These are phyloP conservation scores for Uropetala carovei DNA, from an alignment of 2,888 invertebrate genomes.

Conservation along the genomic window DNA sequence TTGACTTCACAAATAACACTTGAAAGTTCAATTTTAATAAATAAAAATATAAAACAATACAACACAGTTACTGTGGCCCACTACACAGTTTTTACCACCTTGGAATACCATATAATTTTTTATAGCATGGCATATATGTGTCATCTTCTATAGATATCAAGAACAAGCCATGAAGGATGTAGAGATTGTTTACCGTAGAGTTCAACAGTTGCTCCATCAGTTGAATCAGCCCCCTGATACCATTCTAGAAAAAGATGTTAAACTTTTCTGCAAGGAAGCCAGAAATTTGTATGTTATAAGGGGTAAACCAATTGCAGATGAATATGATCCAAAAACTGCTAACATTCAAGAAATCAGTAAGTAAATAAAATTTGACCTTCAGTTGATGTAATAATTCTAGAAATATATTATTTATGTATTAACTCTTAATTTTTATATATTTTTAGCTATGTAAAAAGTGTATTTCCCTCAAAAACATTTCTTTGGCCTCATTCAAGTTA, in stretches of 20 bases:
- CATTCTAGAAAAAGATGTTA: conserved; percentile 88
- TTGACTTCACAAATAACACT: too few relatives aligned
- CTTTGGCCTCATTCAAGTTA: neutral
- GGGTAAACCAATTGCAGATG: conserved; percentile 85
- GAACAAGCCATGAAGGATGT: conserved; percentile 90
- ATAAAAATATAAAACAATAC: too few relatives aligned
- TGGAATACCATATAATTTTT: too few relatives aligned
- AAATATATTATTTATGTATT: neutral
- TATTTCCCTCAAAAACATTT: neutral
- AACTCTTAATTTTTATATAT: neutral
- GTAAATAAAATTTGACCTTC: neutral
- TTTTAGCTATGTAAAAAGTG: neutral
- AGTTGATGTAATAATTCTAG: too few relatives aligned
- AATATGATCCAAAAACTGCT: conserved; percentile 83
- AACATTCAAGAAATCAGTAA: conserved; percentile 79
- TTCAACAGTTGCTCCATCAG: conserved; percentile 87
- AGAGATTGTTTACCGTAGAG: conserved; percentile 87
- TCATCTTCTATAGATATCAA: conserved; percentile 79
- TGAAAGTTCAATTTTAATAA: too few relatives aligned
- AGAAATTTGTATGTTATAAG: conserved; percentile 87
- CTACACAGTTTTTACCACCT: too few relatives aligned
- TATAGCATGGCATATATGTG: too few relatives aligned
- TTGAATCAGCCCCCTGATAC: conserved; percentile 85
- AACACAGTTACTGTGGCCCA: too few relatives aligned
- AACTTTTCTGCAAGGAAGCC: conserved; percentile 92